These are phyloP conservation scores for Apostichopus leukothele DNA, from an alignment of 53 echinoderm and acorn worm genomes.

Conservation along the genomic window DNA sequence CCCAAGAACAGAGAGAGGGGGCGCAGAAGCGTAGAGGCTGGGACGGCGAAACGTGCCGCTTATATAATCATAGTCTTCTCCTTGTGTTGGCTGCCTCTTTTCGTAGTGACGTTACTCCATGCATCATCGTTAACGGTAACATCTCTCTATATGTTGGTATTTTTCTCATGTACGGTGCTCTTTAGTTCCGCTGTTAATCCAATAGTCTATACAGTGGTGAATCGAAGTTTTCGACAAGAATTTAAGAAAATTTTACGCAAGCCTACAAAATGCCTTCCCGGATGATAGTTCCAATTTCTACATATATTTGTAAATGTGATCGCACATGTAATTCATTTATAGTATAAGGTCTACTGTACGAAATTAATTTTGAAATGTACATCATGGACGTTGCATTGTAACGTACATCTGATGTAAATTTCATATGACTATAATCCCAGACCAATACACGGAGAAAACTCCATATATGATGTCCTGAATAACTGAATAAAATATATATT, in stretches of 20 bases:
- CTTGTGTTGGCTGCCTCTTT: slow-evolving; percentile 84
- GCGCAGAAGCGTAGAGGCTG: slow-evolving; percentile 69
- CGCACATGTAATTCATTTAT: too few species aligned
- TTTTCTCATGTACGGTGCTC: slow-evolving; percentile 55
- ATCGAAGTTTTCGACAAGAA: slow-evolving; percentile 72
- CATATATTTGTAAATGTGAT: too few species aligned
- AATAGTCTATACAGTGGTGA: slow-evolving; percentile 82
- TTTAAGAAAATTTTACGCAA: slow-evolving; percentile 66
- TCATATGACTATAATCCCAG: too few species aligned
- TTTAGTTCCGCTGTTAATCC: slow-evolving; percentile 82
- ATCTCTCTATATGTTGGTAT: slow-evolving; percentile 58
- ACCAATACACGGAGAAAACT: too few species aligned
- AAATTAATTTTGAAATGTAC: too few species aligned
- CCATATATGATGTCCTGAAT: too few species aligned
- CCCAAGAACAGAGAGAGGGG: slow-evolving; percentile 70
- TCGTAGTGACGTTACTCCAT: slow-evolving; percentile 57
- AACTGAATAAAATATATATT: too few species aligned
- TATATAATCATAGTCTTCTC: slow-evolving; percentile 83
- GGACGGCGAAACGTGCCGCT: slow-evolving; percentile 83
- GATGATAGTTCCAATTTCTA: too few species aligned
- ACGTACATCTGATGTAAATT: too few species aligned
- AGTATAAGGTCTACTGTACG: too few species aligned
- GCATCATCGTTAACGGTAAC: background rate
- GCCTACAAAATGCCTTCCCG: slow-evolving; percentile 12
- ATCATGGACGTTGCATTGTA: too few species aligned